These are phyloP conservation scores for Trachurus trachurus DNA, from an alignment of 2,797 vertebrate genomes.

Conservation along the genomic window DNA sequence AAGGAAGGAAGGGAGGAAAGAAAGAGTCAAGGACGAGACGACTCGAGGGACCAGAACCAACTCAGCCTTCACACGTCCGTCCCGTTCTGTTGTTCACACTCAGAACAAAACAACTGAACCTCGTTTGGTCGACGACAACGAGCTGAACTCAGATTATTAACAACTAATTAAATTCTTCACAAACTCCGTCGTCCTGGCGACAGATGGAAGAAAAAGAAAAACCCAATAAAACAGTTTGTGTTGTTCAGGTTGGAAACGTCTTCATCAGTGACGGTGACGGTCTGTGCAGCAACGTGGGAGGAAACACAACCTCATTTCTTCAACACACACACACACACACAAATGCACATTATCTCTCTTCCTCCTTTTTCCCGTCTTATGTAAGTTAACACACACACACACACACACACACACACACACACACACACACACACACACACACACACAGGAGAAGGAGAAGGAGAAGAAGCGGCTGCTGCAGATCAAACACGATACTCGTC, in stretches of 20 bases:
- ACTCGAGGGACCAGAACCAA: too few species aligned
- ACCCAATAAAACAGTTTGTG: too few species aligned
- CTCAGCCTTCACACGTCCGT: too few species aligned
- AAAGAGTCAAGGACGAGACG: slow-evolving; percentile 37
- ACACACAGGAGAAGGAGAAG: slow-evolving; percentile 9
- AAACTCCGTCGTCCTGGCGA: too few species aligned
- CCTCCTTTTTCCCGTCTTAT: slow-evolving; percentile 8
- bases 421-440: not conserved
- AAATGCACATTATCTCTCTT: not conserved
- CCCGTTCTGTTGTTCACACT: too few species aligned
- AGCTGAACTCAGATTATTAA: too few species aligned
- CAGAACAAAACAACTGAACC: too few species aligned
- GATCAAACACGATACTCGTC: slow-evolving; percentile 50
- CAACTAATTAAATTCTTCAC: too few species aligned
- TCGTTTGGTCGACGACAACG: too few species aligned
- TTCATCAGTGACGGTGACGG: not conserved
- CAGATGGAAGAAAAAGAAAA: too few species aligned
- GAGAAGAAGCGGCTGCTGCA: slow-evolving; percentile 8
- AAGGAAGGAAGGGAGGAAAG: too few species aligned
- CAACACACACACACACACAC: not conserved
- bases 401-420: not conserved
- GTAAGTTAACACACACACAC: too few species aligned
- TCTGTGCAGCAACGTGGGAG: slow-evolving; percentile 8
- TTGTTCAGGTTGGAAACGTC: not conserved
- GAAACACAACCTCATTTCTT: not conserved